phyloP scores from a whole-genome alignment of 2,113 vertebrate species.

The Calypte anna region DNA sequence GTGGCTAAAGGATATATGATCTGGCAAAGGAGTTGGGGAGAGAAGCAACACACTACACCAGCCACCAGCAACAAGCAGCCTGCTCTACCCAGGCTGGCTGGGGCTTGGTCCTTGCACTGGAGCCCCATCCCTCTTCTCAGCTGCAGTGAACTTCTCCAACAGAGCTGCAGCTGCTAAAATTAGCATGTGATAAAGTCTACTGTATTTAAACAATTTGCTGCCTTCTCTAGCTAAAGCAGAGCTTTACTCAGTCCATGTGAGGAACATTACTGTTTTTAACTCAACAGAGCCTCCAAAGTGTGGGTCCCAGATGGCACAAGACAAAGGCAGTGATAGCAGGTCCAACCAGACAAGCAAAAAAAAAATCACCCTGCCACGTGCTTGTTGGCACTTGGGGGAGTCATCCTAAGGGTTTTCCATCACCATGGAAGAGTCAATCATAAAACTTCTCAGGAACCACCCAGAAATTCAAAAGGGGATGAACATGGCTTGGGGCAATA shows the following conservation, averaged over 20 bases:
- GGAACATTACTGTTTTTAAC: not conserved
- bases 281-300: rapidly evolving
- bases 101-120: not conserved
- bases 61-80: not conserved
- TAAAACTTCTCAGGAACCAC: not conserved
- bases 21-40: not conserved
- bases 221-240: constrained; percentile 10
- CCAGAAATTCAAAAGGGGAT: not conserved
- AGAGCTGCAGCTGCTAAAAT: not conserved
- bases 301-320: rapidly evolving
- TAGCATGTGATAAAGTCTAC: not conserved
- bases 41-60: not conserved
- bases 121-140: not conserved
- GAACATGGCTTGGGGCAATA: not conserved
- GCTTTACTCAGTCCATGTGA: not conserved
- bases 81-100: not conserved
- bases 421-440: not conserved
- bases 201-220: not conserved
- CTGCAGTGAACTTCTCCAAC: not conserved
- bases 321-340: not conserved
- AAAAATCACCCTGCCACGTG: not conserved
- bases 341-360: not conserved
- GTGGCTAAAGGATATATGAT: not conserved
- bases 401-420: not conserved
- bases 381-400: rapidly evolving